Evolutionary conservation across 1,140 invertebrate species (phyloP), one percentile per base, ranked within the genome.

Genomic region (Eciton burchellii): DNA sequence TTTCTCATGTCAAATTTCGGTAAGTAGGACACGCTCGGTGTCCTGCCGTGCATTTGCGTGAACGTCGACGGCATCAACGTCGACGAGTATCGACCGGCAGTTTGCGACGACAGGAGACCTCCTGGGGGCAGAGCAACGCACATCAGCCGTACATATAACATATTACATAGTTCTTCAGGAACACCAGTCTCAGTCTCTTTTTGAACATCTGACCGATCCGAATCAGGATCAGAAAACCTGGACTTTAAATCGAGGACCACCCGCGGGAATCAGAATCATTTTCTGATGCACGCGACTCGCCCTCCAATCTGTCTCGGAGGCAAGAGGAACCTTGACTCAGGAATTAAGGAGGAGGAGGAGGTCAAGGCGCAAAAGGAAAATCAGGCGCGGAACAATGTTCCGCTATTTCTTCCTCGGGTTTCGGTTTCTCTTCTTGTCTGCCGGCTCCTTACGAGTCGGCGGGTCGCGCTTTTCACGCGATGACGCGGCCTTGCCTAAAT

Each of bases 1-100:
- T 79, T 74, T 60, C 81, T 83, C 29, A 60, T 5, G 56, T 77
- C 68, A n/a, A 88, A 88, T 56, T 88, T 62, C 43, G 85, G 82
- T 57, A 87, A 81, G 24, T 65, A 1, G 45, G 68, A 86, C 8
- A 77, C 16, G 63, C 41, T 73, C 11, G 84, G 12, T 29, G 77
- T n/a, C 21, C 43, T 41, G 49, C 35, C 43, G 41, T 24, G 68
- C 43, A 66, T 56, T 62, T 72, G 41, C 26, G 14, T 45, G 35
- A 70, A 63, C 26, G 47, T 65, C 11, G 72, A 81, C 8, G 54
- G 45, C 45, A 70, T n/a, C 5, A n/a, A n/a, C n/a, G n/a, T n/a
- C n/a, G n/a, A n/a, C n/a, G 66, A 47, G 35, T 79, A 74, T 47
- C 52, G 82, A 82, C 56, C 14, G 41, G 57, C 72, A 57, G 35